These are phyloP conservation scores for Cuculus canorus DNA, from an alignment of 2,797 vertebrate species.

Conservation along the genomic window DNA sequence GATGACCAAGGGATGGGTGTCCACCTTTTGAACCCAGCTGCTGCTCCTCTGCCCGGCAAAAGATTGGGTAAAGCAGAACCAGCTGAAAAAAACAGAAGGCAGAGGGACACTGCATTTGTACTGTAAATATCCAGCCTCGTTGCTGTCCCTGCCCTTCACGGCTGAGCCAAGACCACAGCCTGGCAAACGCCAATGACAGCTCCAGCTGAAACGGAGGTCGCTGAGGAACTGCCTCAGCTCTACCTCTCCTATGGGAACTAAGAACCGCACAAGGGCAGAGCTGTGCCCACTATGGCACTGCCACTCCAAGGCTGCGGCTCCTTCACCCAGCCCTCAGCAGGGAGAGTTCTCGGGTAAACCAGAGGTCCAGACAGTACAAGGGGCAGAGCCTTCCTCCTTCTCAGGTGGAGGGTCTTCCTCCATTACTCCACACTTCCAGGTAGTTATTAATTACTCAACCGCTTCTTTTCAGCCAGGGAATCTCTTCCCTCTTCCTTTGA, in stretches of 20 bases:
- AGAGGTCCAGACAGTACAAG: background rate
- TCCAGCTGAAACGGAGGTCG: background rate
- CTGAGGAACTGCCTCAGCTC: background rate
- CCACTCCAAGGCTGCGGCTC: background rate
- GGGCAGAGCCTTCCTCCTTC: background rate
- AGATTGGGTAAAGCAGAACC: background rate
- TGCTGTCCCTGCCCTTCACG: background rate
- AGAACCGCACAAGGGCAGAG: accelerated
- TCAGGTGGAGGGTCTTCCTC: conserved; percentile 25
- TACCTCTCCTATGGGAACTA: background rate
- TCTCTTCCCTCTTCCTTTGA: background rate
- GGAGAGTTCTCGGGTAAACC: background rate
- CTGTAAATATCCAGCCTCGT: background rate
- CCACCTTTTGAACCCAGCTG: background rate
- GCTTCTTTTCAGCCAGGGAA: background rate
- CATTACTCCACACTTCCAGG: accelerated
- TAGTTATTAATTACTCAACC: accelerated
- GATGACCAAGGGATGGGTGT: accelerated
- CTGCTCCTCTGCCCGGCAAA: background rate
- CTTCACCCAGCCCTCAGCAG: accelerated
- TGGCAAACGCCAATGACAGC: accelerated
- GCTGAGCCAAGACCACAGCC: background rate
- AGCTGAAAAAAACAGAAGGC: background rate
- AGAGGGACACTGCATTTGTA: background rate
- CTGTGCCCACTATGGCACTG: too few species aligned